Base-by-base conservation (phyloP, 2,113 vertebrate genomes). In the Saguinus midas region DNA sequence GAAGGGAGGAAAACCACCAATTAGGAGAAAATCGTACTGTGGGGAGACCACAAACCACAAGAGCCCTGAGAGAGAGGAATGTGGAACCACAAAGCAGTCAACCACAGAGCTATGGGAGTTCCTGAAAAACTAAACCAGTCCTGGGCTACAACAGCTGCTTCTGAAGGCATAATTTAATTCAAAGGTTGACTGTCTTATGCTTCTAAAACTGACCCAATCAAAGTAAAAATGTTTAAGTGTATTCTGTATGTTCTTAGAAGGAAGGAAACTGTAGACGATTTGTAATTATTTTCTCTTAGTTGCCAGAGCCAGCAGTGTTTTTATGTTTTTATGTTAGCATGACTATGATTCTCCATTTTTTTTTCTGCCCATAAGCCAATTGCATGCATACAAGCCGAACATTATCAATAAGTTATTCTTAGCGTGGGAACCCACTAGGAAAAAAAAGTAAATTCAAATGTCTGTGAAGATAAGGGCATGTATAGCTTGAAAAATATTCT, bases 31-130 rank as follows among this genome's bases (percentile, higher is more conserved):
- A 43, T 68, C 29, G 9, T 27, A 72, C 2, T 78, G 64, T 91
- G 50, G 87, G 57, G 32, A 96, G 92, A 96, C 96, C 97, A 94
- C 95, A 97, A 95, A 94, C 97, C 97, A 95, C 95, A 95, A 80
- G 1, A 45, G 55, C 21, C 40, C 92, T 52, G 21, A 94, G 93
- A 86, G 61, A 70, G 86, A 27, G 43, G 20, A 27, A 50, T 2
- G n/a, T 37, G 43, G 87, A 94, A 91, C 87, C 87, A 95, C 93
- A 66, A 75, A 78, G 66, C 20, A 64, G 72, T 61, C 64, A 86
- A 72, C 81, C 92, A 92, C 88, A 85, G 72, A 64, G 68, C 11
- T 45, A 88, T 16, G 13, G 27, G 14, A 84, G 23, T 8, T 66
- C 32, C 3, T 27, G 40, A 64, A 75, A 96, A 97, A 87, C 52